Evolutionary conservation across 2,888 invertebrate genomes (phyloP).

Genomic region (Vanessa cardui): DNA sequence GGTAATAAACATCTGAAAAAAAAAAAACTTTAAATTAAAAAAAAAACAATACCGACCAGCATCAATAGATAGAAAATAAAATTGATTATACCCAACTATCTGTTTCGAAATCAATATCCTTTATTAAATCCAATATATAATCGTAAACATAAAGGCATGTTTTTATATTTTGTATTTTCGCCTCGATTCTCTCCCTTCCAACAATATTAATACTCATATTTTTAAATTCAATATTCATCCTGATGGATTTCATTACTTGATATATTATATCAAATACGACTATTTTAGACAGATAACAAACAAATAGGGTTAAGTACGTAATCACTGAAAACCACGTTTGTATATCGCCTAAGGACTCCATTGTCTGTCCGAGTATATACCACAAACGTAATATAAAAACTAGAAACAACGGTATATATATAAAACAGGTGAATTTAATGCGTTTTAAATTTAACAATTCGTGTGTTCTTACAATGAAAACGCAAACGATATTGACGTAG

Average conservation of each 20-base stretch:
- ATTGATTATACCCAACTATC: conserved; percentile 14
- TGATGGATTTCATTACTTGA: conserved; percentile 11
- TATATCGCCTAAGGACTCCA: not conserved
- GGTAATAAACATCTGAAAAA: conserved; percentile 10
- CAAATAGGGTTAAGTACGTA: not conserved
- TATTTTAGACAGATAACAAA: conserved; percentile 10
- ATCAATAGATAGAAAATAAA: not conserved
- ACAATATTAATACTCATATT: conserved; percentile 12
- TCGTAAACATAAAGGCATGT: conserved; percentile 9
- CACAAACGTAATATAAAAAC: too few relatives aligned
- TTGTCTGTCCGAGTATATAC: too few relatives aligned
- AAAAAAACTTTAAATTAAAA: not conserved
- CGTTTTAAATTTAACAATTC: conserved; percentile 8
- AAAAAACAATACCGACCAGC: not conserved
- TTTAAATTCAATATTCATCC: conserved; percentile 17
- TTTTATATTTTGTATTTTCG: conserved; percentile 11
- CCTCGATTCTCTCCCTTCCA: not conserved
- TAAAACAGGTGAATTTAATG: not conserved
- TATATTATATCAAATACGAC: conserved; percentile 16
- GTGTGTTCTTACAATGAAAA: conserved; percentile 3
- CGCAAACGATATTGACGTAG: conserved; percentile 3
- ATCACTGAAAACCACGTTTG: not conserved
- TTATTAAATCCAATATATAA: conserved; percentile 5
- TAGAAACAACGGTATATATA: too few relatives aligned
- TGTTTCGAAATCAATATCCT: conserved; percentile 16